Conservation (phyloP, 2,113 vertebrate species). For the Falco punctatus region DNA sequence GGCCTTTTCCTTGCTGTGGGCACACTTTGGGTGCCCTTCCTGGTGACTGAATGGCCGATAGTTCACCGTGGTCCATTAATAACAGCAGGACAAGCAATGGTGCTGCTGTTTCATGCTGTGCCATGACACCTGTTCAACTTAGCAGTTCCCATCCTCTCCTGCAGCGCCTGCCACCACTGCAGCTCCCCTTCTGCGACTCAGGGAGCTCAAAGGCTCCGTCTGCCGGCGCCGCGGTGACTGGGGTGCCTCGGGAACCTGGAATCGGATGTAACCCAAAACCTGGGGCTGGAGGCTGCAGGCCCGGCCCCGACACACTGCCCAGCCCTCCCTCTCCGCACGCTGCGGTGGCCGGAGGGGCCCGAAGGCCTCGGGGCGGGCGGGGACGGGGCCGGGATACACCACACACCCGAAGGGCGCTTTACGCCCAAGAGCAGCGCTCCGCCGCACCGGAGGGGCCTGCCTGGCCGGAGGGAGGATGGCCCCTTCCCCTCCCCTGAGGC, state of each 20-base stretch:
- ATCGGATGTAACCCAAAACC: fast-evolving
- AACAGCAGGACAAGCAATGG: not conserved
- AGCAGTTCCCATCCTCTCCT: fast-evolving
- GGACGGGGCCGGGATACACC: no score
- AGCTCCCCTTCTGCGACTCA: not conserved
- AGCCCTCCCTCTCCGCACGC: no score
- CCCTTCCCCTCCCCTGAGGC: not conserved
- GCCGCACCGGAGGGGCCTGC: no score
- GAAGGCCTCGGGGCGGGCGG: not conserved
- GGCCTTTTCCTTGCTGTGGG: not conserved
- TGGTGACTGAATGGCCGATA: not conserved
- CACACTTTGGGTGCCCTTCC: not conserved
- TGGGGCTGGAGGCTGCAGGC: not conserved
- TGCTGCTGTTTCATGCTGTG: not conserved
- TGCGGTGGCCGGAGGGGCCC: no score
- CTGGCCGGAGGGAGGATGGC: no score
- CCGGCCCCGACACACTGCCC: fast-evolving
- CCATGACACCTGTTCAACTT: no score
- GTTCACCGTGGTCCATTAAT: not conserved
- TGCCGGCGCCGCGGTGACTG: fast-evolving
- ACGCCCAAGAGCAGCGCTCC: no score
- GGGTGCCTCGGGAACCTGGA: not conserved
- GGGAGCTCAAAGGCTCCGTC: not conserved
- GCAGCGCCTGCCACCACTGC: not conserved
- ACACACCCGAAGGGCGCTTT: fast-evolving